A percentile compares a stretch with the other conserved stretches of the same genome.
These are phyloP conservation scores for Drosophila emarginata DNA, from an alignment of 2,888 invertebrate genomes.

Conservation along the genomic window DNA sequence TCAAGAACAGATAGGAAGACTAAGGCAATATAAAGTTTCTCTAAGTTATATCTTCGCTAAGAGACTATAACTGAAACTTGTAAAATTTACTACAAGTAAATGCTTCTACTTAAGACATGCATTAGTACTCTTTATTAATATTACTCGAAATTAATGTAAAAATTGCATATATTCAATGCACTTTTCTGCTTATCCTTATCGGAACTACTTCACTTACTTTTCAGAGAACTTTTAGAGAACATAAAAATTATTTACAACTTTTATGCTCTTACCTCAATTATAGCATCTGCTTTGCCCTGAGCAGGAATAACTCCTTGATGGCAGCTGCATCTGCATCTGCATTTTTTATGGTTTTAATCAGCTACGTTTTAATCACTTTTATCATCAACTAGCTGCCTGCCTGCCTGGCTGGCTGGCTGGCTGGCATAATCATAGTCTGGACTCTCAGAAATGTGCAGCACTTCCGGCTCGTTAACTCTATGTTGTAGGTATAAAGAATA, in stretches of 20 bases:
- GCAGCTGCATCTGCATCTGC: slow-evolving; percentile 38
- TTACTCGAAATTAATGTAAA: no score
- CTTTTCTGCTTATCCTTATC: neutral
- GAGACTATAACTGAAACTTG: no score
- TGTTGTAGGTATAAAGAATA: slow-evolving; percentile 21
- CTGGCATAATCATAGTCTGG: slow-evolving; percentile 30
- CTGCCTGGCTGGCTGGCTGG: slow-evolving; percentile 1
- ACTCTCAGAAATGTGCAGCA: slow-evolving; percentile 65
- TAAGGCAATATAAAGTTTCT: no score
- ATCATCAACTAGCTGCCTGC: slow-evolving; percentile 44
- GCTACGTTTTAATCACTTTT: slow-evolving; percentile 60
- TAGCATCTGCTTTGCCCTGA: neutral
- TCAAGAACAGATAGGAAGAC: no score
- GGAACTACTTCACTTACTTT: neutral
- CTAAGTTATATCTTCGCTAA: no score
- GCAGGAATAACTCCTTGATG: slow-evolving; percentile 27
- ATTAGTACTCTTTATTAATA: no score
- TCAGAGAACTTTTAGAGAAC: neutral
- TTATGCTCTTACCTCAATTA: slow-evolving; percentile 8
- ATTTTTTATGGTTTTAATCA: slow-evolving; percentile 44
- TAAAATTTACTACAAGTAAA: no score
- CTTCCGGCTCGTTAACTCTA: slow-evolving; percentile 73
- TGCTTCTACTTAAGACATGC: no score
- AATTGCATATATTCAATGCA: neutral
- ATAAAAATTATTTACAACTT: slow-evolving; percentile 13